Conservation (phyloP, 2,113 vertebrate species). For the Xiphorhynchus elegans region DNA sequence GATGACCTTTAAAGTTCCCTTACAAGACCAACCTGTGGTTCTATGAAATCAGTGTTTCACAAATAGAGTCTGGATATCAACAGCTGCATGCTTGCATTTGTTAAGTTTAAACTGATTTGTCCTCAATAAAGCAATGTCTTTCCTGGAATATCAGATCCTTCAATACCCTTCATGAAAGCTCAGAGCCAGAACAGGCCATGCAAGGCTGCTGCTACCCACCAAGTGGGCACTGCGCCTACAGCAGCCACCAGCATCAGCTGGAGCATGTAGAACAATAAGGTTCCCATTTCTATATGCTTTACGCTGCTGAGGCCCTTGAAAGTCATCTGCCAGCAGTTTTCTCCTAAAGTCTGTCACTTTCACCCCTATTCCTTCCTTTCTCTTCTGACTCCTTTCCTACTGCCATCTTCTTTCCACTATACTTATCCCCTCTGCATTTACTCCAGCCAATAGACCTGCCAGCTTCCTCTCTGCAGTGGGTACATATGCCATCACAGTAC, state of each 20-base stretch:
- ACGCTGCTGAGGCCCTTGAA: background rate
- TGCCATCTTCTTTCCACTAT: background rate
- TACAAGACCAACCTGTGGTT: background rate
- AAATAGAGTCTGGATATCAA: background rate
- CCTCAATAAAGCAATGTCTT: background rate
- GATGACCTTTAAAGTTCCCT: background rate
- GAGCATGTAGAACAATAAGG: background rate
- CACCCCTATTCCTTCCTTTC: background rate
- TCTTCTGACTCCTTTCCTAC: background rate
- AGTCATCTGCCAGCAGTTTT: background rate
- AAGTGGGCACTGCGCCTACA: background rate
- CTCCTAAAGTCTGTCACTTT: background rate
- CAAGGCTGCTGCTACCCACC: background rate
- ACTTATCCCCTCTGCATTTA: background rate
- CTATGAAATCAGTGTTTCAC: background rate
- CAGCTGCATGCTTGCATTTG: background rate
- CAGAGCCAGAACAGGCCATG: background rate
- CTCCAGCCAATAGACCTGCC: background rate
- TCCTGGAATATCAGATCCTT: background rate
- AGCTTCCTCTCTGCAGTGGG: background rate
- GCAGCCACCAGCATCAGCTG: background rate
- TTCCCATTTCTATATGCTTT: background rate
- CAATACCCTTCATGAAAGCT: background rate
- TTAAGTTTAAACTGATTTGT: background rate
- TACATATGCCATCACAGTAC: fast-evolving